These are phyloP conservation scores for Nesogale talazaci DNA, from an alignment of 2,113 vertebrate genomes.

Conservation along the genomic window DNA sequence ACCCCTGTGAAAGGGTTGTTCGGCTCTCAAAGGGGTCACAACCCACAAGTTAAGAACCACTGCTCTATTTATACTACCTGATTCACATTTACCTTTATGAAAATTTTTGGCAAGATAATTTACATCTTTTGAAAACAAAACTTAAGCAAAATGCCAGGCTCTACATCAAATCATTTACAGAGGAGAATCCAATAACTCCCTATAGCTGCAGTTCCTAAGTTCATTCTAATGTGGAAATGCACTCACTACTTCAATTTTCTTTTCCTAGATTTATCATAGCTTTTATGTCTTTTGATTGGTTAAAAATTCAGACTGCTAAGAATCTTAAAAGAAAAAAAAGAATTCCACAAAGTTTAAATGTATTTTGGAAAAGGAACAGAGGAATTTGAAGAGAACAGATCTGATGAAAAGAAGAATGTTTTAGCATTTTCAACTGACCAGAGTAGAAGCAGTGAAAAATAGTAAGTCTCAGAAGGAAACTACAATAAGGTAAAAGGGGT, in stretches of 20 bases:
- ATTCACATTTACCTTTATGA: constrained; percentile 54
- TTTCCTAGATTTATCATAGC: constrained; percentile 65
- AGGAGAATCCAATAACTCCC: constrained; percentile 70
- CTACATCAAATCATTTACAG: constrained; percentile 67
- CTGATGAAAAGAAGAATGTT: constrained; percentile 76
- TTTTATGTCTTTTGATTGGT: constrained; percentile 73
- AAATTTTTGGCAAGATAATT: constrained; percentile 61
- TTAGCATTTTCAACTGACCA: constrained; percentile 67
- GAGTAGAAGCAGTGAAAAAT: constrained; percentile 68
- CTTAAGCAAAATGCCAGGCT: constrained; percentile 64
- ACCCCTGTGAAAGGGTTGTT: no score
- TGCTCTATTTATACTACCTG: constrained; percentile 45
- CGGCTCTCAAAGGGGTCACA: no score
- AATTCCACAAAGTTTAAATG: constrained; percentile 52
- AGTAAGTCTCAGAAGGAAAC: constrained; percentile 74
- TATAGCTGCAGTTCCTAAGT: constrained; percentile 36
- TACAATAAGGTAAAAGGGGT: constrained; percentile 55
- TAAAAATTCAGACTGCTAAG: constrained; percentile 67
- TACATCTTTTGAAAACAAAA: constrained; percentile 37
- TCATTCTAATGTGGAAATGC: constrained; percentile 59
- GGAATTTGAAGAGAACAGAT: constrained; percentile 72
- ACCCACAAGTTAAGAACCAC: no score
- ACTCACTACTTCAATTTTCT: constrained; percentile 72
- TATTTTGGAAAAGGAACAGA: constrained; percentile 61
- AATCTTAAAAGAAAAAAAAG: constrained; percentile 52